Conservation (phyloP, 2,888 invertebrate species). For the Eupeodes luniger region DNA sequence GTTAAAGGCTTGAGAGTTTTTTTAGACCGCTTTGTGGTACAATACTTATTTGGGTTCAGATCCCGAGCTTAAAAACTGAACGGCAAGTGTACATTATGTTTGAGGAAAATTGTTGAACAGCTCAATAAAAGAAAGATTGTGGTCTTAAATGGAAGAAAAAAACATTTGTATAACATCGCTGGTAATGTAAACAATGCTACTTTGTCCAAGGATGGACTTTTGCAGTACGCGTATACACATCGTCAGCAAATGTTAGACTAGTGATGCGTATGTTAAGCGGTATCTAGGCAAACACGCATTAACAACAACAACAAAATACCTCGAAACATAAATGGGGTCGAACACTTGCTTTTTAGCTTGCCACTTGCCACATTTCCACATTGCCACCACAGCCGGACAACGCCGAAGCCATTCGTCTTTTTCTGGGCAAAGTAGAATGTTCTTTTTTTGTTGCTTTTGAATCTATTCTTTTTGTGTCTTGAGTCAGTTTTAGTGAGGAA, state of each 20-base stretch:
- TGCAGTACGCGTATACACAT: slow-evolving; percentile 63
- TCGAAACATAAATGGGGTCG: slow-evolving; percentile 68
- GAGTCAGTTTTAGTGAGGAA: slow-evolving; percentile 40
- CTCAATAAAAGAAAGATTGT: not conserved
- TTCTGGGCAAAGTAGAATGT: slow-evolving; percentile 32
- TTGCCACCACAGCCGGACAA: slow-evolving; percentile 10
- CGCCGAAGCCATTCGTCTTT: slow-evolving; percentile 36
- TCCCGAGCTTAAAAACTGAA: no score
- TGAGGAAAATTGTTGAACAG: not conserved
- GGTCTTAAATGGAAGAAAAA: not conserved
- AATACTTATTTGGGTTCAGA: no score
- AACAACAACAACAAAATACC: slow-evolving; percentile 60
- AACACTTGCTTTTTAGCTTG: slow-evolving; percentile 37
- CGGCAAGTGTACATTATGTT: no score
- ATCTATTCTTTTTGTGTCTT: slow-evolving; percentile 44
- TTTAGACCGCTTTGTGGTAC: no score
- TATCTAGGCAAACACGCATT: slow-evolving; percentile 66
- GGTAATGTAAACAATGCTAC: slow-evolving; percentile 10
- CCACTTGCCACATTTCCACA: slow-evolving; percentile 11
- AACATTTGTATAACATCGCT: slow-evolving; percentile 12
- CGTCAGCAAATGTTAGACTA: slow-evolving; percentile 65
- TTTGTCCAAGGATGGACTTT: slow-evolving; percentile 51
- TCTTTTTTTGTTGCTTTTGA: not conserved
- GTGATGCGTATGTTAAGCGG: slow-evolving; percentile 73
- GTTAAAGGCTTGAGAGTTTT: not conserved